phyloP scores from a whole-genome alignment of 2,888 invertebrate species.

The Willowsia nigromaculata region DNA sequence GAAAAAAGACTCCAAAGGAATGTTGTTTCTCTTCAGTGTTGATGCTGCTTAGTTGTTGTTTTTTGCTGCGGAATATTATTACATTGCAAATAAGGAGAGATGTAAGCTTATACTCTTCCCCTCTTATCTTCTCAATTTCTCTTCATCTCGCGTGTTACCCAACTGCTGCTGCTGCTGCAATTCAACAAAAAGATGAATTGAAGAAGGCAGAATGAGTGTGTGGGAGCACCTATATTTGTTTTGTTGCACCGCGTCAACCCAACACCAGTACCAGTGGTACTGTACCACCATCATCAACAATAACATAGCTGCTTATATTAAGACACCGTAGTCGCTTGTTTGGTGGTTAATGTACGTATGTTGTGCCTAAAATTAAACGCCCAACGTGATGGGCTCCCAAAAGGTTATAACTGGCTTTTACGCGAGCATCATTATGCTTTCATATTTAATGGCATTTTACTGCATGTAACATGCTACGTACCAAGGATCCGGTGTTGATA shows the following conservation, averaged over 20 bases:
- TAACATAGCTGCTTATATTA: background rate
- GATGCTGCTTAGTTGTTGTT: background rate
- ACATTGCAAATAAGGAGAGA: background rate
- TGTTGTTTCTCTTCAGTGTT: constrained; percentile 9
- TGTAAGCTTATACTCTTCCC: background rate
- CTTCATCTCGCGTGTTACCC: background rate
- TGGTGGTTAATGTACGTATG: no score
- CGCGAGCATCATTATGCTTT: no score
- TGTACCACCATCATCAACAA: no score
- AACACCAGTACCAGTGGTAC: background rate
- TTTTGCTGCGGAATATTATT: constrained; percentile 39
- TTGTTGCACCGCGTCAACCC: background rate
- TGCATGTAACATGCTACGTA: no score
- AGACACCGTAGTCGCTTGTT: background rate
- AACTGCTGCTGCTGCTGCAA: background rate
- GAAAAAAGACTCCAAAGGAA: background rate
- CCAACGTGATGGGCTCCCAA: no score
- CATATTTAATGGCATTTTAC: no score
- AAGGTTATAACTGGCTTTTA: no score
- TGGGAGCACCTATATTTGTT: background rate
- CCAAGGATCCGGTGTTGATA: no score
- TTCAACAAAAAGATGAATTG: background rate
- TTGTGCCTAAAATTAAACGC: no score
- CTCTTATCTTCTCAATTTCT: constrained; percentile 21
- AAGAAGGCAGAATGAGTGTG: background rate